phyloP scores from a whole-genome alignment of 1,140 invertebrate genomes.

The Drosophila simulans region DNA sequence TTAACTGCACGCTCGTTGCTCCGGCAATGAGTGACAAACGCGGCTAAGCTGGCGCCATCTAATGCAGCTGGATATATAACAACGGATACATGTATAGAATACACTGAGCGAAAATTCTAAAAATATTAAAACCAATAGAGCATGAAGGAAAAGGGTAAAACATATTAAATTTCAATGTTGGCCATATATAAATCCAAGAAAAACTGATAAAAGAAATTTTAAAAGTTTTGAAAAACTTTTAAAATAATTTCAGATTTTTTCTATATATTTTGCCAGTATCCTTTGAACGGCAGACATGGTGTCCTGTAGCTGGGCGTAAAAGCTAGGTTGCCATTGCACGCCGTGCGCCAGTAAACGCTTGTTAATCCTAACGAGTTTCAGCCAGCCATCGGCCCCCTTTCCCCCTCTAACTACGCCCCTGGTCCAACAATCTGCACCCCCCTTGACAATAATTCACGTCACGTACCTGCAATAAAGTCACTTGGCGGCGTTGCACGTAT shows the following conservation, averaged over 20 bases:
- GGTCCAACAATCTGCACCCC: background rate
- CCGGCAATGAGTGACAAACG: conserved; percentile 65
- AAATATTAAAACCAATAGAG: background rate
- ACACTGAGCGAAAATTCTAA: conserved; percentile 13
- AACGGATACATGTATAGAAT: conserved; percentile 23
- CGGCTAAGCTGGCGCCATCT: conserved; percentile 59
- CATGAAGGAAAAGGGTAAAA: too few species aligned
- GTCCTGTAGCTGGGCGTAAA: conserved; percentile 40
- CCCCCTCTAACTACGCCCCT: conserved; percentile 4
- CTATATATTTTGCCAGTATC: background rate
- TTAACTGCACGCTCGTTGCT: conserved; percentile 70
- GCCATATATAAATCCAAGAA: too few species aligned
- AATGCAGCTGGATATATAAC: conserved; percentile 70
- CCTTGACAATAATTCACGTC: conserved; percentile 81
- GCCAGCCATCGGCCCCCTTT: conserved; percentile 6
- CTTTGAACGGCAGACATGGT: conserved; percentile 7
- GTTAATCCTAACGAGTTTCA: conserved; percentile 82
- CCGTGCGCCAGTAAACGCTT: conserved; percentile 79
- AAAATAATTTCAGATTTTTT: background rate
- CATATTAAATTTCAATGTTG: too few species aligned
- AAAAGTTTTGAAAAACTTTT: too few species aligned
- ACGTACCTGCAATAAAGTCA: conserved; percentile 82
- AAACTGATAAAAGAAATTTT: too few species aligned
- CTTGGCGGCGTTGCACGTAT: conserved; percentile 81
- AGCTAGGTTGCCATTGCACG: conserved; percentile 68